phyloP scores from a whole-genome alignment of 2,888 invertebrate species.

The Scaptomyza flava region DNA sequence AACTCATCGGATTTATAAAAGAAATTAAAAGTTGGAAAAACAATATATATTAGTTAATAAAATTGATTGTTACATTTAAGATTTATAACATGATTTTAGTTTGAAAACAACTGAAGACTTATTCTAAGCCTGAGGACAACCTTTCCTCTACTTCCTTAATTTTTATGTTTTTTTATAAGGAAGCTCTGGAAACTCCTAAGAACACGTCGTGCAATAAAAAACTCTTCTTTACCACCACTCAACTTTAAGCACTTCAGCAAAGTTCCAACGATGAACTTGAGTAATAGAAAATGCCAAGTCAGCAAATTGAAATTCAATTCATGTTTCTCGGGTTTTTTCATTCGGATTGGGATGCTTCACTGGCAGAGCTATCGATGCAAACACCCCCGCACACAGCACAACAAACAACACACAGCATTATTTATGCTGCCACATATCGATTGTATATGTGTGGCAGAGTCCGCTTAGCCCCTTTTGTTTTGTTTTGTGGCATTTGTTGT shows the following conservation, averaged over 20 bases:
- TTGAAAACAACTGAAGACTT: no score
- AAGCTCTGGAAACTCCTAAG: conserved; percentile 26
- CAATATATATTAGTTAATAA: no score
- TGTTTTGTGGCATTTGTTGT: conserved; percentile 20
- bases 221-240: conserved; percentile 8
- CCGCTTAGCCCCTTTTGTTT: conserved; percentile 31
- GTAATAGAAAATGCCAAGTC: conserved; percentile 42
- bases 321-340: conserved; percentile 9
- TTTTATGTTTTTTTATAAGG: background rate
- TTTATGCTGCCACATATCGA: conserved; percentile 58
- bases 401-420: conserved; percentile 37
- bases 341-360: conserved; percentile 32
- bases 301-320: conserved; percentile 66
- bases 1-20: no score
- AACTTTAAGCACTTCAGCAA: conserved; percentile 10
- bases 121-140: background rate
- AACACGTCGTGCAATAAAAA: conserved; percentile 19
- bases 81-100: no score
- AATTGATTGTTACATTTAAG: no score
- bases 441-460: conserved; percentile 42
- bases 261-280: conserved; percentile 6
- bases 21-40: no score
- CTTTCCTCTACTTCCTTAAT: background rate
- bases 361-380: conserved; percentile 18
- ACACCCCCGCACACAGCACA: conserved; percentile 39